Evolutionary conservation across 2,797 vertebrate species (phyloP), one percentile per base, ranked within the genome.

Genomic region (Sciurus carolinensis): DNA sequence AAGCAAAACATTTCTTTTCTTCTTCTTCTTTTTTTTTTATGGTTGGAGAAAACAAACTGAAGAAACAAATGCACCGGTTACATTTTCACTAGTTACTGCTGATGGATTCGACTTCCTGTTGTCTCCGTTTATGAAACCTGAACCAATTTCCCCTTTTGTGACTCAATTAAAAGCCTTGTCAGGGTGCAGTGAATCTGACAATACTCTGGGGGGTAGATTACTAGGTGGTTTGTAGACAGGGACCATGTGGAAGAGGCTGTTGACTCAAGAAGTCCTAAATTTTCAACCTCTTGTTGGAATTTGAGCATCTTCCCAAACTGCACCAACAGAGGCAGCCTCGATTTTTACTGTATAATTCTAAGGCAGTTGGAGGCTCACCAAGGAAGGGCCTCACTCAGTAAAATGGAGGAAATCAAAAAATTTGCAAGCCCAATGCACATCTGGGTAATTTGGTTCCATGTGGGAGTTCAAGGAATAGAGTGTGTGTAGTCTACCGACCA

Each of bases 101-200:
- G 86, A 95, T 22, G 80, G 76, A 57, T 87, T 95, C 64, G 87
- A 88, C 44, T 91, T 75, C 7, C 64, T 26, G n/a, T 50, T 57
- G 71, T 92, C 82, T 97, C 90, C n/a, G 71, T 90, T 94, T 96
- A 96, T 76, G 36, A 97, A 98, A 95, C 52, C 83, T 91, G 75
- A 93, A 80, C 47, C 36, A 33, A 71, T 42, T 81, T 89, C n/a
- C 66, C 64, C 18, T 92, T 90, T 67, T 85, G 71, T 42, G 33
- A 91, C 85, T 52, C 72, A 69, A 22, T 90, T 90, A 94, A 95
- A 90, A 88, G 92, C 76, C 28, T 47, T 69, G n/a, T 44, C 52
- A 75, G 33, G 66, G 17, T 80, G 36, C 73, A 44, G 30, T 39
- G 87, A 30, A 13, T 91, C 80, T 54, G 88, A 76, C 14, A 64